Evolutionary conservation across 2,113 vertebrate species (phyloP).

Genomic region (Spea bombifrons): DNA sequence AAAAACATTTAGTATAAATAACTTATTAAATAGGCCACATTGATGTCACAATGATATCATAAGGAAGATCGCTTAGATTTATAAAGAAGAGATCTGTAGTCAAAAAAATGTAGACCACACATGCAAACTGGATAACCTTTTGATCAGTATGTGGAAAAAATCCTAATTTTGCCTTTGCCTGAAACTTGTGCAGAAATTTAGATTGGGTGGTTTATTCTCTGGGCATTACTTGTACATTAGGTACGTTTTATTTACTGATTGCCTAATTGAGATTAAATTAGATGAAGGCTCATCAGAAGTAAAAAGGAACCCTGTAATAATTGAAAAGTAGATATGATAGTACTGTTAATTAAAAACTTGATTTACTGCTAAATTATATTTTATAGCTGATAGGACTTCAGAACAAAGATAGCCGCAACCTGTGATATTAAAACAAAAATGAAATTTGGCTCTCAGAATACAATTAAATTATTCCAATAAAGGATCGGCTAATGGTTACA

Average conservation of each 20-base stretch:
- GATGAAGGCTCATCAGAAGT: background rate
- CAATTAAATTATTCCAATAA: background rate
- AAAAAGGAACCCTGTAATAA: background rate
- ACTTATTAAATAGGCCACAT: too few relatives aligned
- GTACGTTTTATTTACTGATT: background rate
- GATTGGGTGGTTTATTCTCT: background rate
- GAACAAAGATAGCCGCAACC: background rate
- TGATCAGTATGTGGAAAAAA: too few relatives aligned
- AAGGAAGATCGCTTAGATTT: too few relatives aligned
- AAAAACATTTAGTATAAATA: too few relatives aligned
- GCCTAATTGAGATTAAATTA: background rate
- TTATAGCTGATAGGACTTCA: background rate
- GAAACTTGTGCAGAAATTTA: too few relatives aligned
- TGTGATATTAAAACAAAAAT: too few relatives aligned
- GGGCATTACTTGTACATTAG: background rate
- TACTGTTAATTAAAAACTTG: slow-evolving; percentile 4
- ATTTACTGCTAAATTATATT: background rate
- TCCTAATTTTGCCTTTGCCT: too few relatives aligned
- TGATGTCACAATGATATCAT: too few relatives aligned
- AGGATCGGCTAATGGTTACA: background rate
- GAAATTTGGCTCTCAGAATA: background rate
- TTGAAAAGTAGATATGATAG: background rate
- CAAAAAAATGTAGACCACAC: too few relatives aligned
- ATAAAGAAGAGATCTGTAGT: too few relatives aligned
- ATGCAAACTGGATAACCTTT: too few relatives aligned